phyloP scores from a whole-genome alignment of 2,888 invertebrate genomes.

The Thysanoteuthis rhombus region DNA sequence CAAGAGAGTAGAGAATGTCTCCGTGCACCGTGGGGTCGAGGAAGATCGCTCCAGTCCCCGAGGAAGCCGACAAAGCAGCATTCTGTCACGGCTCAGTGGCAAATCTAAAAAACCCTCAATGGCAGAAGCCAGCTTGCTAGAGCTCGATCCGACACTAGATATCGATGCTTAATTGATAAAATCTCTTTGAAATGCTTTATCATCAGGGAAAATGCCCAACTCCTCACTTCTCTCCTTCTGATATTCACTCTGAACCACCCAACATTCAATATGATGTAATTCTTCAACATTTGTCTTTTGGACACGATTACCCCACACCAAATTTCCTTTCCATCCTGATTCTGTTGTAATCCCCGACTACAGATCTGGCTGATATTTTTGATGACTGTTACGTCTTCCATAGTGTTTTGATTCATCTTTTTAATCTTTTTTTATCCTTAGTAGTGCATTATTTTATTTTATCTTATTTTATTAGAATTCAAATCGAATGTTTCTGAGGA shows the following conservation, averaged over 20 bases:
- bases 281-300: not conserved
- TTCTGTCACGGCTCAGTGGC: slow-evolving; percentile 53
- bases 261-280: not conserved
- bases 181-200: not conserved
- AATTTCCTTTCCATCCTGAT: not conserved
- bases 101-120: slow-evolving; percentile 44
- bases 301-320: not conserved
- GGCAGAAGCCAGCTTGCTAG: slow-evolving; percentile 51
- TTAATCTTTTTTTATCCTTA: not conserved
- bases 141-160: slow-evolving; percentile 37
- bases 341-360: not conserved
- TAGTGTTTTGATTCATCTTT: not conserved
- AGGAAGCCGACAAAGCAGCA: slow-evolving; percentile 54
- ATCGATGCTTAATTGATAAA: slow-evolving; percentile 26
- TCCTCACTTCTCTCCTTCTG: not conserved
- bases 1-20: slow-evolving; percentile 50
- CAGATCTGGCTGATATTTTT: not conserved
- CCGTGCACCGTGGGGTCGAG: slow-evolving; percentile 56
- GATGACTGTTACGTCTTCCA: not conserved
- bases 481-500: not conserved
- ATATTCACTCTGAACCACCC: not conserved
- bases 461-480: not conserved
- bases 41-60: slow-evolving; percentile 45
- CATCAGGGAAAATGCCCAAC: not conserved
- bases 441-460: too few relatives aligned